Evolutionary conservation across 2,113 vertebrate species (phyloP).

Genomic region (Passer domesticus): DNA sequence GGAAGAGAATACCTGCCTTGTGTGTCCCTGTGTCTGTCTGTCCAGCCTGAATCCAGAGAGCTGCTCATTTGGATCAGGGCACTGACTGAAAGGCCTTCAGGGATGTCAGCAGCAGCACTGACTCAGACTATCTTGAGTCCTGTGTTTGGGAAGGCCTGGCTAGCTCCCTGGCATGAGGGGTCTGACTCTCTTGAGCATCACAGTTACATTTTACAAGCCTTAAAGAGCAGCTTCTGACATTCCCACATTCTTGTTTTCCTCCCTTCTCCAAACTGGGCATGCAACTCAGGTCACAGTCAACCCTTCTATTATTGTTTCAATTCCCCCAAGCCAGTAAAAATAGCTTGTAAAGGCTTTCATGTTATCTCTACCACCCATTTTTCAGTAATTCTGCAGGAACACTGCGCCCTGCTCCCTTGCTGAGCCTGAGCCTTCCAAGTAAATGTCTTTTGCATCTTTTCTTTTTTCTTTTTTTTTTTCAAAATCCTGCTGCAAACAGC

Average conservation of each 20-base stretch:
- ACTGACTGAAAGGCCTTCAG: neutral
- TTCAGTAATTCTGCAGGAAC: conserved; percentile 9
- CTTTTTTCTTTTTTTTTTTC: neutral
- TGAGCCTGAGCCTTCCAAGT: neutral
- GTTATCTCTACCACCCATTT: conserved; percentile 1
- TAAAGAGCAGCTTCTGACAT: neutral
- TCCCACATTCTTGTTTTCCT: neutral
- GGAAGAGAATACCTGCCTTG: no score
- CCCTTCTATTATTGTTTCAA: conserved; percentile 27
- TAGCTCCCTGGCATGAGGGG: neutral
- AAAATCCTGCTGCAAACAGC: neutral
- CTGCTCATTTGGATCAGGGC: neutral
- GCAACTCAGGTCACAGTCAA: conserved; percentile 15
- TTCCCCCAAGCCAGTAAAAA: conserved; percentile 39
- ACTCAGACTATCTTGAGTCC: neutral
- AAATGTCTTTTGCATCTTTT: neutral
- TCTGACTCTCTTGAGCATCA: neutral
- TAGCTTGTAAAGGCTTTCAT: conserved; percentile 18
- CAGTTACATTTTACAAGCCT: neutral
- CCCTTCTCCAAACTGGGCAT: neutral
- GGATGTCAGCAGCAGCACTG: neutral
- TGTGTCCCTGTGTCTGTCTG: neutral
- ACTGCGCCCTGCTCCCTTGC: neutral
- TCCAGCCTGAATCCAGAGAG: neutral
- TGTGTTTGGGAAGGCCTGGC: neutral